phyloP scores from a whole-genome alignment of 2,888 invertebrate species.

The Agapostemon virescens region DNA sequence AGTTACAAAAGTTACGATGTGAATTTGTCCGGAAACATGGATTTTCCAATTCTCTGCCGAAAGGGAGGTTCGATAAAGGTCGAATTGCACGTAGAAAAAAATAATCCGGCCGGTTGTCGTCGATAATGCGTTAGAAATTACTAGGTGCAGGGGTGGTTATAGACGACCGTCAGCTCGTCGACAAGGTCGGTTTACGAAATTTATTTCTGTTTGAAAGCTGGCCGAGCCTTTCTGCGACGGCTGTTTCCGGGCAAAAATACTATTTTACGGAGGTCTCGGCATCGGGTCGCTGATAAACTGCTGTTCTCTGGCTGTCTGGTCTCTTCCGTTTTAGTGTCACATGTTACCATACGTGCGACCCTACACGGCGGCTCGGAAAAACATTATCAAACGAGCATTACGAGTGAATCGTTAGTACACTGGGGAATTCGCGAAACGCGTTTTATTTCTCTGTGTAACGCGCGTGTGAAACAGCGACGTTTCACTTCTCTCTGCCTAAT shows the following conservation, averaged over 20 bases:
- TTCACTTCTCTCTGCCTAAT: neutral
- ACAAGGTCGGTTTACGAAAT: neutral
- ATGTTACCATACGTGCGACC: slow-evolving; percentile 30
- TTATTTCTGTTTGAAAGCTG: slow-evolving; percentile 18
- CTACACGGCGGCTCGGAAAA: slow-evolving; percentile 21
- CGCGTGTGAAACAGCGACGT: slow-evolving; percentile 21
- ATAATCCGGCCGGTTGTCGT: neutral
- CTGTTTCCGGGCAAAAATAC: slow-evolving; percentile 20
- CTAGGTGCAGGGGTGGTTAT: neutral
- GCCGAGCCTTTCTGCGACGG: neutral
- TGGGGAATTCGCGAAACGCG: neutral
- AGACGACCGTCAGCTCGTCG: neutral
- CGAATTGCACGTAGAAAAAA: too few species aligned
- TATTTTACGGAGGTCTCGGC: slow-evolving; percentile 16
- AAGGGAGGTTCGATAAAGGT: neutral
- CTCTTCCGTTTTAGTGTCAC: slow-evolving; percentile 32
- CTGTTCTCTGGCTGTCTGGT: slow-evolving; percentile 40
- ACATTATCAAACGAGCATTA: slow-evolving; percentile 33
- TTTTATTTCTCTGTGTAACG: neutral
- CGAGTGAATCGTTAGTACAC: slow-evolving; percentile 16
- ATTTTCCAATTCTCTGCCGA: too few species aligned
- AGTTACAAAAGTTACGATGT: too few species aligned
- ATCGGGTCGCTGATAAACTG: slow-evolving; percentile 35
- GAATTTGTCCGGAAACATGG: too few species aligned
- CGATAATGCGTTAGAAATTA: neutral